phyloP scores from a whole-genome alignment of 1,140 invertebrate genomes.

The Papilio aristodemus region DNA sequence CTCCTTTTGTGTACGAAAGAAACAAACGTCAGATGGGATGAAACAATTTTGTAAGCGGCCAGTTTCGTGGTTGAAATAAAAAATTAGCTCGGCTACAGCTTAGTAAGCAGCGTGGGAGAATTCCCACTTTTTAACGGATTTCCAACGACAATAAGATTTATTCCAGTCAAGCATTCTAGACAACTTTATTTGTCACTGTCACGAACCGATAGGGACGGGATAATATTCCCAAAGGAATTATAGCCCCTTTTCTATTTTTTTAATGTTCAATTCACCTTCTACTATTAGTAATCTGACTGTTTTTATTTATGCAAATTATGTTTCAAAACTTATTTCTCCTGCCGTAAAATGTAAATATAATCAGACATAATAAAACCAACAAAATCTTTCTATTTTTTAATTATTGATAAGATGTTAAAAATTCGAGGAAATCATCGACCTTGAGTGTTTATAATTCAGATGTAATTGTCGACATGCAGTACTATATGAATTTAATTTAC shows the following conservation, averaged over 20 bases:
- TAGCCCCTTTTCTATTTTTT: not conserved
- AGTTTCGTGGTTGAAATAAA: conserved; percentile 14
- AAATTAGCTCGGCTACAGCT: conserved; percentile 17
- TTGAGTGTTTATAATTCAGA: too few relatives aligned
- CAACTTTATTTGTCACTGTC: conserved; percentile 16
- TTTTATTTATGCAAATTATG: too few relatives aligned
- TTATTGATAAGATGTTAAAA: too few relatives aligned
- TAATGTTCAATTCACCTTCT: not conserved
- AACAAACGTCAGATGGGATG: conserved; percentile 29
- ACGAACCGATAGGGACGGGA: conserved; percentile 1
- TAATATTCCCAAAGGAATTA: not conserved
- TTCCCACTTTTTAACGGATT: conserved; percentile 8
- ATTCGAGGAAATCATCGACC: too few relatives aligned
- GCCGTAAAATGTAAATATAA: too few relatives aligned
- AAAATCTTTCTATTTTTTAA: too few relatives aligned
- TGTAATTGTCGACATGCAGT: too few relatives aligned
- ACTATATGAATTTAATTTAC: not conserved
- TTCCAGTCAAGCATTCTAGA: conserved; percentile 8
- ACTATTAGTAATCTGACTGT: too few relatives aligned
- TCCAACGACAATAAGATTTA: not conserved
- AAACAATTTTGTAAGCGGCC: conserved; percentile 23
- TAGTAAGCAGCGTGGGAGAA: conserved; percentile 10
- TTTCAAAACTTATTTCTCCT: too few relatives aligned
- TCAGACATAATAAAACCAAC: too few relatives aligned
- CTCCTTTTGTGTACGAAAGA: conserved; percentile 13